Base-by-base conservation (phyloP, 2,113 vertebrate genomes). In the Pollachius pollachius region DNA sequence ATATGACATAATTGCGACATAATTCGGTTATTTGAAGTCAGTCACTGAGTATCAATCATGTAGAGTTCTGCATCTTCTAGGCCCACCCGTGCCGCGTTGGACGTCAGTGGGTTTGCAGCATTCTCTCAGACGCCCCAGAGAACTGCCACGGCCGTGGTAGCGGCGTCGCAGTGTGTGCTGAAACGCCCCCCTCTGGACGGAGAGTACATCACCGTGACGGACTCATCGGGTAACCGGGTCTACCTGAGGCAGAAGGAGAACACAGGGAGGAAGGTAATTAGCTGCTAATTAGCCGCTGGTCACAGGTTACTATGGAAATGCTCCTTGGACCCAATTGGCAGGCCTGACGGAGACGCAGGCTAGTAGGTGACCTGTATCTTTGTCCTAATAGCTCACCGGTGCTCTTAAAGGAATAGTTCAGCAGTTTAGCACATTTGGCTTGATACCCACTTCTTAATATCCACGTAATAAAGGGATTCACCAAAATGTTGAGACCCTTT, bases 141-240 rank as follows among this genome's bases (percentile, higher is more conserved):
- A 9, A 83, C 77, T 52, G 76, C 67, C 0, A 12, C 56, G 15
- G 30, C 67, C 0, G 13, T 52, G 15, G 30, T 3, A 7, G 41
- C 34, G 1, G 23, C 58, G 5, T 73, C 67, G 0, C 77, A 69
- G 52, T 71, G 19, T 4, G 94, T 93, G 3, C 89, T 96, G 61
- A 93, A 74, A 74, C 90, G 97, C 2, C 94, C 96, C 0, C 97
- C 97, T 0, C 0, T 94, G 17, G 87, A 94, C 62, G 96, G 96
- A 60, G 95, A 96, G 52, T 99, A 93, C n/a, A 8, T 99, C 90
- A 94, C 90, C 0, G 96, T 99, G 79, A 99, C 97, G 0, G 96
- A 96, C 70, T 92, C 89, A 0, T 78, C 80, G 0, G 97, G 97
- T 15, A 89, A 81, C 76, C 88, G 97, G 2, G 94, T 95, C 25